Evolutionary conservation across 2,113 vertebrate species (phyloP), one percentile per base, ranked within the genome.

Genomic region (Scomber colias): DNA sequence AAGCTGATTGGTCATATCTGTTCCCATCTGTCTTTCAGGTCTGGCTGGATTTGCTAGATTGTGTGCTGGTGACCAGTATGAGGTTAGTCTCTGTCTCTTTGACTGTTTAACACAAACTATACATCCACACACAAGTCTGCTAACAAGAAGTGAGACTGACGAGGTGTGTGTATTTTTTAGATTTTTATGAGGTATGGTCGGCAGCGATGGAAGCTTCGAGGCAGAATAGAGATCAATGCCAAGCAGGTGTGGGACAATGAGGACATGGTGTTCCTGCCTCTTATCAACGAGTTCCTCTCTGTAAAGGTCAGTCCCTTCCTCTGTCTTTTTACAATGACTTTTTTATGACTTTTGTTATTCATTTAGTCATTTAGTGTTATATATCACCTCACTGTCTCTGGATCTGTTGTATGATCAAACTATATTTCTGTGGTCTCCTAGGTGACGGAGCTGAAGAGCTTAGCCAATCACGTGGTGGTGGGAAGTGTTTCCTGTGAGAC

Each of bases 191-290:
- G 95, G 89, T 99, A 97, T 0, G 98, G 98, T 2, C 95, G 98
- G 15, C 98, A 99, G 91, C 95, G 98, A 19, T 99, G 98, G 98
- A 98, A 96, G 91, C 93, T 99, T 13, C 94, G 96, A 1, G 98
- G 98, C 4, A 95, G 96, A 64, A 98, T 99, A 3, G 98, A 99
- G 90, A 91, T 96, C 51, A 99, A 98, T 27, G 93, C 94, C 85
- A 98, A 97, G 85, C 98, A 99, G 89, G 96, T 97, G 92, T 99
- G 98, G 98, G 98, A 99, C 94, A 97, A 95, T 4, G 98, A 99
- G 75, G 98, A 99, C 40, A 97, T 97, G 88, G 92, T 98, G 71
- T 97, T 99, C 87, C 87, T 98, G 82, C 98, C 98, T 0, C 97
- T 99, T 3, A 89, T 99, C 90, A 98, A 96, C 0, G 98, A 99